Evolutionary conservation across 2,113 vertebrate species (phyloP).

Genomic region (Apodemus speciosus): DNA sequence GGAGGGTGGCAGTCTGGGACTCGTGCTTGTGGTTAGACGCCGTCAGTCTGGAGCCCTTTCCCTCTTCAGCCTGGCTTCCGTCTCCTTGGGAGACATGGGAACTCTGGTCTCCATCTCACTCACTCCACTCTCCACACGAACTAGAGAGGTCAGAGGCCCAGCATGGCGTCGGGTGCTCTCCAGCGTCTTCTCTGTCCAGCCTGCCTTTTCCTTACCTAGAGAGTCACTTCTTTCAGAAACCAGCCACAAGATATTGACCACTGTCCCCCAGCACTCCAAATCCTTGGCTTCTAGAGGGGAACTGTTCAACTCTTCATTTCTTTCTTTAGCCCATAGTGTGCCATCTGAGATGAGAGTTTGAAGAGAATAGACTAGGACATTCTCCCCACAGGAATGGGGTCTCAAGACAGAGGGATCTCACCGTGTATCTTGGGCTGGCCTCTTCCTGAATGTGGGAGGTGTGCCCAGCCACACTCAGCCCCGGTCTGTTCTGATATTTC

Average conservation of each 20-base stretch:
- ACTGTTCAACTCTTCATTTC: background rate
- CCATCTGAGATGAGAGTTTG: background rate
- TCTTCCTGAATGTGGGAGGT: background rate
- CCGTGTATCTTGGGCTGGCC: background rate
- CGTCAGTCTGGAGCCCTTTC: background rate
- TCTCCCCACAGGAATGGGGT: no score
- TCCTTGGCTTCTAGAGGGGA: background rate
- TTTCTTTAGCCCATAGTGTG: background rate
- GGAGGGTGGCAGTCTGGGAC: background rate
- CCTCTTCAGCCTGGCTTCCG: background rate
- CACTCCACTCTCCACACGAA: background rate
- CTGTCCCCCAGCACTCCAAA: rapidly evolving
- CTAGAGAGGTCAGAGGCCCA: background rate
- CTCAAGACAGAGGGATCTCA: background rate
- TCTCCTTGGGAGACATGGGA: background rate
- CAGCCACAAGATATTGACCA: background rate
- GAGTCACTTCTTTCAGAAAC: conserved; percentile 2
- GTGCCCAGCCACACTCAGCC: background rate
- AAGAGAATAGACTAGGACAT: background rate
- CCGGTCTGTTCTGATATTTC: background rate
- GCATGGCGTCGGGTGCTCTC: background rate
- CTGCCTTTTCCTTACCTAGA: background rate
- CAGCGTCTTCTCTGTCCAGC: background rate
- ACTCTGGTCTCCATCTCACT: background rate
- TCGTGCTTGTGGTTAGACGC: background rate